Percentiles rank a stretch among this genome's conserved stretches.
Evolutionary conservation across 2,113 vertebrate genomes (phyloP).

Genomic region (Thunnus thynnus): DNA sequence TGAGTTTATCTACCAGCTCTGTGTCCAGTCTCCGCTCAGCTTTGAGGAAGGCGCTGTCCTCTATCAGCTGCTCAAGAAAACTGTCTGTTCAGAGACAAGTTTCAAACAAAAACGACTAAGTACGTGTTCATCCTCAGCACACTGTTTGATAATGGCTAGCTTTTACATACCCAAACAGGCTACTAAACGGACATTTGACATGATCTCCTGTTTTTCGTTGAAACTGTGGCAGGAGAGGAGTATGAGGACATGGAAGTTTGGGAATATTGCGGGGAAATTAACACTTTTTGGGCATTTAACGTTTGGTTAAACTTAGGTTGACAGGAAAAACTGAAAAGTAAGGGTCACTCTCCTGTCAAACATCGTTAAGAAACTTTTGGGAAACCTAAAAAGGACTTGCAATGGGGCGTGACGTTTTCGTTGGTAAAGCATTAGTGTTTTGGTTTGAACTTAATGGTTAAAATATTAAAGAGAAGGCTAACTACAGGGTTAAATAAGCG

Average conservation of each 20-base stretch:
- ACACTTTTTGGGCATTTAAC: background rate
- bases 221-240: background rate
- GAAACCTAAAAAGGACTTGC: constrained; percentile 11
- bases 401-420: constrained; percentile 4
- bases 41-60: constrained; percentile 90
- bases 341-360: background rate
- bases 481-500: background rate
- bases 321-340: background rate
- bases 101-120: background rate
- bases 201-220: background rate
- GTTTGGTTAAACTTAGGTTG: background rate
- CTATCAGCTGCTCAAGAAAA: constrained; percentile 89
- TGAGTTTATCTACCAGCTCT: constrained; percentile 92
- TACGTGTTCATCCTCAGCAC: background rate
- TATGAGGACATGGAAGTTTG: no score
- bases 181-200: background rate
- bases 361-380: constrained; percentile 53
- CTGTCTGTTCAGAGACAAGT: constrained; percentile 70
- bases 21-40: constrained; percentile 88
- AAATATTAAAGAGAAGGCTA: background rate
- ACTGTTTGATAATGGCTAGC: background rate
- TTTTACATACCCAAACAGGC: background rate
- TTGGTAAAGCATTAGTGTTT: background rate
- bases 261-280: background rate
- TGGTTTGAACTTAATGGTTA: rapidly evolving